Evolutionary conservation across 2,797 vertebrate genomes (phyloP).

Genomic region (Melanotaenia parkinsoni): DNA sequence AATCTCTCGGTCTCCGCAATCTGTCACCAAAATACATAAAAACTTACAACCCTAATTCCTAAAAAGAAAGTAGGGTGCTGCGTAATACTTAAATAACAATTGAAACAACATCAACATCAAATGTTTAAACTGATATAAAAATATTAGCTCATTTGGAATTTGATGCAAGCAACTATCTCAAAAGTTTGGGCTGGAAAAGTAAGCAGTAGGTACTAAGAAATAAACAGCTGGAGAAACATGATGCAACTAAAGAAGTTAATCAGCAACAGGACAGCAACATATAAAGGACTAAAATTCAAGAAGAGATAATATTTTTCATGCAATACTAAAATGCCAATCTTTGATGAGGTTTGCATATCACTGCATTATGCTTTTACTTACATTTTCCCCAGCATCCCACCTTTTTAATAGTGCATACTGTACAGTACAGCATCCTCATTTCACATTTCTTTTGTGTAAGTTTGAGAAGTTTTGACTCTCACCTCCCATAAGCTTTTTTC

Average conservation of each 20-base stretch:
- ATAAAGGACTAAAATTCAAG: no score
- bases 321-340: no score
- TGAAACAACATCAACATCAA: neutral
- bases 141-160: no score
- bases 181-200: no score
- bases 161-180: no score
- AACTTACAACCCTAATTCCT: neutral
- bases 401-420: no score
- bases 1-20: conserved; percentile 82
- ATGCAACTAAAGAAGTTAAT: neutral
- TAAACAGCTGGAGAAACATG: neutral
- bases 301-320: no score
- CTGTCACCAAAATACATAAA: conserved; percentile 64
- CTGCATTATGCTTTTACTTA: no score
- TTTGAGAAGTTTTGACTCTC: conserved; percentile 42
- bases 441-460: neutral
- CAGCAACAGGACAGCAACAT: neutral
- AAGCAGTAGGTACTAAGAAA: no score
- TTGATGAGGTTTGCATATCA: no score
- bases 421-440: neutral
- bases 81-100: neutral
- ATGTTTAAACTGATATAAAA: no score
- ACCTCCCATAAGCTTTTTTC: conserved; percentile 97
- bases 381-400: no score
- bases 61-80: neutral